Base-by-base conservation (phyloP, 1,140 invertebrate genomes). In the Andricus grossulariae region DNA sequence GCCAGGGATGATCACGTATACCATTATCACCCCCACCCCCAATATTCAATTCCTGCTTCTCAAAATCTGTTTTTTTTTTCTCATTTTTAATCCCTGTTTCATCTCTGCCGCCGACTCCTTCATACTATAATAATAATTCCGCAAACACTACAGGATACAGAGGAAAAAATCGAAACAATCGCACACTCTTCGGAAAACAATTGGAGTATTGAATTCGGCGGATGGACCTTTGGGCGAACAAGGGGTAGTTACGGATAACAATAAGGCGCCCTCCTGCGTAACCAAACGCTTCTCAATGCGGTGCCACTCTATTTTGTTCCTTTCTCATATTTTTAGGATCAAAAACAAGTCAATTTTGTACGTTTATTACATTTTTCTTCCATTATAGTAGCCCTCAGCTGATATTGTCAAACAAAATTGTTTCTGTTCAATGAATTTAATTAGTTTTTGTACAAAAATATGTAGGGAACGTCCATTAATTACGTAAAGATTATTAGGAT, bases 251-350 rank as follows among this genome's bases (percentile, higher is more conserved):
- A 76, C 71, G 55, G 79, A 71, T 82, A 80, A 84, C 84, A 86
- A 83, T 85, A 70, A 55, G 82, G 85, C 84, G 81, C 84, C 85
- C 85, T 84, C 82, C 85, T 85, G 85, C 72, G 85, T 79, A 81
- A 85, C 82, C 76, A 75, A 86, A 78, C 79, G 57, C 74, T 71
- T 50, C 57, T 78, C 10, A 16, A 5, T 39, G 25, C 1, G 10
- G 50, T 18, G 54, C 54, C 16, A n/a, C 16, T 18, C 16, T 55
- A 21, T 11, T 55, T n/a, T 8, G 1, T n/a, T 55, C 13, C 19
- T 55, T 21, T 21, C 11, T 21, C 16, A 8, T 11, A 18, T 45
- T 66, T 57, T 39, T 2, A 21, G 19, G 12, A 39, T 13, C 25
- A 39, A 39, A 66, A 39, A 66, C 3, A n/a, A 21, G 25, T 21